Evolutionary conservation across 2,113 vertebrate species (phyloP).

Genomic region (Murina feae): DNA sequence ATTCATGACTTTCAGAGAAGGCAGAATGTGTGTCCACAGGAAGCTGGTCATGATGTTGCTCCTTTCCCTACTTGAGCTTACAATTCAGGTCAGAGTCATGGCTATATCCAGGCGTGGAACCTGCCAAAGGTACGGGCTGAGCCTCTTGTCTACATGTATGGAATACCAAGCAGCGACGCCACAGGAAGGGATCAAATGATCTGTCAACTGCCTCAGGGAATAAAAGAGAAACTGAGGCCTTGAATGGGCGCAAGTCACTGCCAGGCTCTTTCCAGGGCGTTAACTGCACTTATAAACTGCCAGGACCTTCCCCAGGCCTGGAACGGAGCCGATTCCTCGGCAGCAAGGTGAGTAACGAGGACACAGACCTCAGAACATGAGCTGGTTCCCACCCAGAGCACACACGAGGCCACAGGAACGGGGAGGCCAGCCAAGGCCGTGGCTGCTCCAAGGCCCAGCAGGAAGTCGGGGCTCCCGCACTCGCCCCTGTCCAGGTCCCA

Average conservation of each 20-base stretch:
- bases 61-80: neutral
- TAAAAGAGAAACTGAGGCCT: neutral
- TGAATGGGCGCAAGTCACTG: no score
- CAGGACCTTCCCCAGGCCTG: neutral
- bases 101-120: neutral
- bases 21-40: neutral
- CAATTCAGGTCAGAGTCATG: neutral
- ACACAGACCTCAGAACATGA: neutral
- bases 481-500: neutral
- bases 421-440: neutral
- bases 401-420: fast-evolving
- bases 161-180: neutral
- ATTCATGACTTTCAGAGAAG: neutral
- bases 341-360: neutral
- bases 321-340: neutral
- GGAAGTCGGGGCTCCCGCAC: fast-evolving
- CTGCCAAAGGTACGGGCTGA: neutral
- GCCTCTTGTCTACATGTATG: neutral
- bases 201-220: neutral
- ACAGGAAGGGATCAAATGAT: neutral
- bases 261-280: neutral
- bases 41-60: neutral
- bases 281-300: neutral
- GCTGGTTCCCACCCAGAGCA: neutral
- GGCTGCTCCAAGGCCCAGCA: no score